phyloP scores from a whole-genome alignment of 2,888 invertebrate genomes.

The Nesidiocoris tenuis region DNA sequence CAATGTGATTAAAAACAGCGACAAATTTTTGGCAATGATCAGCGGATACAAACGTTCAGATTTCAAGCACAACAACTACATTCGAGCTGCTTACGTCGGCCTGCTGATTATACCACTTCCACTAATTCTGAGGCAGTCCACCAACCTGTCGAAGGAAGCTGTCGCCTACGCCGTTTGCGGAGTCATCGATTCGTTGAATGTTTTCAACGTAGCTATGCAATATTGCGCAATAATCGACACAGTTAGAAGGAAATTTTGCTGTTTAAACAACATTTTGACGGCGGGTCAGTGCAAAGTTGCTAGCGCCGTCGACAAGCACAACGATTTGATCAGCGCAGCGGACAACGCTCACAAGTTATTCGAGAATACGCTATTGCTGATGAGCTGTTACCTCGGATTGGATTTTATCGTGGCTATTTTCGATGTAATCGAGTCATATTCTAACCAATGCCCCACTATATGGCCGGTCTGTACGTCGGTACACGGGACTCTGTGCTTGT shows the following conservation, averaged over 20 bases:
- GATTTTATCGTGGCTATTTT: slow-evolving; percentile 33
- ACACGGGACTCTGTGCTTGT: slow-evolving; percentile 9
- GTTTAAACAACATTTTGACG: background rate
- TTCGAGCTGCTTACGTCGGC: slow-evolving; percentile 7
- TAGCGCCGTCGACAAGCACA: slow-evolving; percentile 25
- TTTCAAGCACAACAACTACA: slow-evolving; percentile 24
- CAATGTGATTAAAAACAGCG: slow-evolving; percentile 7
- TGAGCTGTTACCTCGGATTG: slow-evolving; percentile 22
- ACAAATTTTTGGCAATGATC: background rate
- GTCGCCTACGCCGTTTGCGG: slow-evolving; percentile 23
- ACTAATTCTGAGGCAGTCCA: background rate
- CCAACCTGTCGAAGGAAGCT: slow-evolving; percentile 7
- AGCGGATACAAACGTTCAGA: background rate
- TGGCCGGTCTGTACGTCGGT: slow-evolving; percentile 24
- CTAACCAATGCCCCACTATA: background rate
- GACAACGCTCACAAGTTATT: slow-evolving; percentile 8
- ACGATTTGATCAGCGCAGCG: background rate
- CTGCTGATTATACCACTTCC: slow-evolving; percentile 25
- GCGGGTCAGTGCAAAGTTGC: slow-evolving; percentile 14
- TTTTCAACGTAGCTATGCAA: slow-evolving; percentile 20
- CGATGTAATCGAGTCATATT: slow-evolving; percentile 14
- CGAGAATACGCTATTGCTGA: slow-evolving; percentile 26
- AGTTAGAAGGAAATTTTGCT: slow-evolving; percentile 2
- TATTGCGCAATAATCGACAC: slow-evolving; percentile 27
- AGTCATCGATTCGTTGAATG: slow-evolving; percentile 8